These are phyloP conservation scores for Turdus rufiventris DNA, from an alignment of 2,113 vertebrate genomes.

Conservation along the genomic window DNA sequence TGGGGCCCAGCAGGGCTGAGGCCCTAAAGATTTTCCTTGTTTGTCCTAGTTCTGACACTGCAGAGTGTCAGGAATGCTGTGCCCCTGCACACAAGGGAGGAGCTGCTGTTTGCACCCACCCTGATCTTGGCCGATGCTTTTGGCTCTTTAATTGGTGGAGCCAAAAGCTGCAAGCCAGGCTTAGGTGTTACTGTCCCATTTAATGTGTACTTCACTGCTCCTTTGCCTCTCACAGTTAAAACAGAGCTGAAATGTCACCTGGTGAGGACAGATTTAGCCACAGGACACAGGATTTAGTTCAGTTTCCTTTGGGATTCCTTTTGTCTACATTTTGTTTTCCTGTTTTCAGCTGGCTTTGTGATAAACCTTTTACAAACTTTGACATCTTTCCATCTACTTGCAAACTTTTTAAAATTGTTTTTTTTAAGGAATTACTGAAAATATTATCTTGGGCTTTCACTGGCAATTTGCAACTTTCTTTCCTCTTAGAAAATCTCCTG, in stretches of 20 bases:
- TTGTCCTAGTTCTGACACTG: background rate
- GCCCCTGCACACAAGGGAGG: background rate
- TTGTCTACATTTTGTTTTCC: background rate
- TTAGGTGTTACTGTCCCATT: background rate
- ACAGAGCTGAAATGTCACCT: background rate
- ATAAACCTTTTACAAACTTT: background rate
- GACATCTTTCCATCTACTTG: background rate
- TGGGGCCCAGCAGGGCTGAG: background rate
- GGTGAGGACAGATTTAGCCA: background rate
- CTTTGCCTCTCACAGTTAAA: background rate
- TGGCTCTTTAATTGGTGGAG: background rate
- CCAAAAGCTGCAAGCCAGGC: background rate
- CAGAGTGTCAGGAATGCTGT: background rate
- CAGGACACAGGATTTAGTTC: background rate
- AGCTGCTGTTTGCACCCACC: background rate
- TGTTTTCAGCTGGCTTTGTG: background rate
- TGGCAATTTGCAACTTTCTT: background rate
- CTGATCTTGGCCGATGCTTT: background rate
- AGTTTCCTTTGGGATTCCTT: background rate
- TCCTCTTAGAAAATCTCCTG: background rate
- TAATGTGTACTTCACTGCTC: background rate
- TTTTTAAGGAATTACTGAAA: background rate
- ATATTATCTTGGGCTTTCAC: background rate
- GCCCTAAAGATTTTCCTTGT: background rate
- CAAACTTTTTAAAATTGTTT: background rate